Percentiles rank a stretch among this genome's conserved stretches.
phyloP scores from a whole-genome alignment of 2,888 invertebrate species.

The Octodonta nipae region DNA sequence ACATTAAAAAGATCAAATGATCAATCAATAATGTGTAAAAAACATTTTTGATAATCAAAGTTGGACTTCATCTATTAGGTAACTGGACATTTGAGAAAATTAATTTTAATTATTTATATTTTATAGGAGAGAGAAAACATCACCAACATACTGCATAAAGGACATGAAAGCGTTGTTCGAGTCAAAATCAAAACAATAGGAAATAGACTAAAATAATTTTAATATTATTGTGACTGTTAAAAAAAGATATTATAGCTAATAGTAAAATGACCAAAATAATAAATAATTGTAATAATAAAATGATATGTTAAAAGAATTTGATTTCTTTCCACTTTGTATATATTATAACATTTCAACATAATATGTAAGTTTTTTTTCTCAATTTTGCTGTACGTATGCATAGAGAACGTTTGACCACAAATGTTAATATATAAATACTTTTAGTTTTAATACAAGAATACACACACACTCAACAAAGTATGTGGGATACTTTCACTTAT shows the following conservation, averaged over 20 bases:
- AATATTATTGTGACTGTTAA: slow-evolving; percentile 5
- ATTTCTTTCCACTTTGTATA: slow-evolving; percentile 1
- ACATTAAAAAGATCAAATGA: no score
- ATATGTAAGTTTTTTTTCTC: background rate
- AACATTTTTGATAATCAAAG: no score
- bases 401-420: no score
- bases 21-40: no score
- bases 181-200: slow-evolving; percentile 44
- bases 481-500: no score
- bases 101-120: slow-evolving; percentile 10
- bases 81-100: background rate
- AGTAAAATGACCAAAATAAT: slow-evolving; percentile 16
- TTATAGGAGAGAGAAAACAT: slow-evolving; percentile 52
- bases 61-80: no score
- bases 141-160: slow-evolving; percentile 57
- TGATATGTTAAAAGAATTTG: background rate
- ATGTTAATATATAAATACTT: no score
- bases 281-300: slow-evolving; percentile 4
- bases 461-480: no score
- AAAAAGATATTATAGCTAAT: slow-evolving; percentile 9
- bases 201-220: slow-evolving; percentile 6
- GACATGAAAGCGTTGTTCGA: slow-evolving; percentile 76
- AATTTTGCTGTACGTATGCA: no score
- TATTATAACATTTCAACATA: background rate
- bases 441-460: no score